Conservation (phyloP, 2,888 invertebrate genomes). For the Onthophagus sagittarius region DNA sequence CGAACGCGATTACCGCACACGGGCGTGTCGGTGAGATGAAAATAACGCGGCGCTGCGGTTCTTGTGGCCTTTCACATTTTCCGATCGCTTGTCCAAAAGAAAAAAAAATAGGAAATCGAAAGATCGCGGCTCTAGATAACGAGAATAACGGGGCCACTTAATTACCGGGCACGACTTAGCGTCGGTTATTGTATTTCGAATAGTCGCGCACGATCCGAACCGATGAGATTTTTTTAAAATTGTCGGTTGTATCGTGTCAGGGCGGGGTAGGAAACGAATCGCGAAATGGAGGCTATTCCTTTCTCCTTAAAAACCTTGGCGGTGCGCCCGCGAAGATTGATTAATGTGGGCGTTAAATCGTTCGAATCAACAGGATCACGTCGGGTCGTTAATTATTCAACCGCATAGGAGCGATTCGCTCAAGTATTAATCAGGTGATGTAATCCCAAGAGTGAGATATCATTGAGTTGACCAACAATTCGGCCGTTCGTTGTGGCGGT, state of each 20-base stretch:
- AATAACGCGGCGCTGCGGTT: background rate
- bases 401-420: background rate
- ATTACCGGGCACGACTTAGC: background rate
- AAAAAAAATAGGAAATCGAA: background rate
- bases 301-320: background rate
- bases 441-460: background rate
- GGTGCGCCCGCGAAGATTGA: background rate
- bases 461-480: background rate
- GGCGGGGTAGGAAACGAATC: background rate
- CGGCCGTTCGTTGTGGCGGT: background rate
- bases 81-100: background rate
- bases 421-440: background rate
- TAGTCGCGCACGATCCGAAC: background rate
- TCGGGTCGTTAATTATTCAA: background rate
- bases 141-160: background rate
- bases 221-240: background rate
- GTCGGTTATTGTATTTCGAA: background rate
- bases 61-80: background rate
- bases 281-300: background rate
- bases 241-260: background rate
- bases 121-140: background rate
- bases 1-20: background rate
- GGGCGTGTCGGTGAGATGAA: background rate
- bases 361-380: background rate
- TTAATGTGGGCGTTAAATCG: background rate